Conservation (phyloP, 53 echinoderm and acorn worm genomes). For the Echinometra lucunter region DNA sequence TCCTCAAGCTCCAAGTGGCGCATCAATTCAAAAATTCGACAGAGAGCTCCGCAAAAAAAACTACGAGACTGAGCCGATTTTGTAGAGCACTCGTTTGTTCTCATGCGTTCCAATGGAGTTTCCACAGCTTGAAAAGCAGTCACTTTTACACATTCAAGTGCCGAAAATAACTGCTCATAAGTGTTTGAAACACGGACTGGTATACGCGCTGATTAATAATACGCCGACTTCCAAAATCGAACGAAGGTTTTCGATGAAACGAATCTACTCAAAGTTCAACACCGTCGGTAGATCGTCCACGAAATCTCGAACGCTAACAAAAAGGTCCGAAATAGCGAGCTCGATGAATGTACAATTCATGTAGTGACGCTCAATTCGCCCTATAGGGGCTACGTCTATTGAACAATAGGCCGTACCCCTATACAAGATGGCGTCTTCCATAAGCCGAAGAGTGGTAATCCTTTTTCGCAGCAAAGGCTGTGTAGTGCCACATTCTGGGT, state of each 20-base stretch:
- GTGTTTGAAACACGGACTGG: slow-evolving; percentile 74
- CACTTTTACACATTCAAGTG: slow-evolving; percentile 74
- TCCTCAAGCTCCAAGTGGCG: slow-evolving; percentile 92
- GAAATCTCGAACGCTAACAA: slow-evolving; percentile 73
- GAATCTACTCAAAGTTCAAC: slow-evolving; percentile 93
- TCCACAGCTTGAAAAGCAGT: slow-evolving; percentile 74
- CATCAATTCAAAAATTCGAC: slow-evolving; percentile 91
- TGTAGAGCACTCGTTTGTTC: slow-evolving; percentile 76
- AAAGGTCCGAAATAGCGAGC: slow-evolving; percentile 58
- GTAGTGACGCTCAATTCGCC: slow-evolving; percentile 55
- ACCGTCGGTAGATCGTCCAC: slow-evolving; percentile 70
- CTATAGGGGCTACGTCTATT: slow-evolving; percentile 58
- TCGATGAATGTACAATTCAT: slow-evolving; percentile 67
- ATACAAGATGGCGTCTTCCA: slow-evolving; percentile 68
- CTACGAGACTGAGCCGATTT: slow-evolving; percentile 79
- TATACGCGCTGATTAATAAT: slow-evolving; percentile 85
- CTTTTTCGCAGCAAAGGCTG: neutral
- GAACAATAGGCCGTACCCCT: slow-evolving; percentile 56
- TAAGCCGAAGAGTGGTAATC: slow-evolving; percentile 65
- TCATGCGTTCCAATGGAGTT: slow-evolving; percentile 77
- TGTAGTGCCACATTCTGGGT: neutral
- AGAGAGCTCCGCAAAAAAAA: slow-evolving; percentile 77
- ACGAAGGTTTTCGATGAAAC: slow-evolving; percentile 97
- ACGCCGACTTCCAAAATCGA: slow-evolving; percentile 93
- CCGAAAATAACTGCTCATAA: slow-evolving; percentile 73